Base-by-base conservation (phyloP, 1,140 invertebrate species). In the Battus philenor region DNA sequence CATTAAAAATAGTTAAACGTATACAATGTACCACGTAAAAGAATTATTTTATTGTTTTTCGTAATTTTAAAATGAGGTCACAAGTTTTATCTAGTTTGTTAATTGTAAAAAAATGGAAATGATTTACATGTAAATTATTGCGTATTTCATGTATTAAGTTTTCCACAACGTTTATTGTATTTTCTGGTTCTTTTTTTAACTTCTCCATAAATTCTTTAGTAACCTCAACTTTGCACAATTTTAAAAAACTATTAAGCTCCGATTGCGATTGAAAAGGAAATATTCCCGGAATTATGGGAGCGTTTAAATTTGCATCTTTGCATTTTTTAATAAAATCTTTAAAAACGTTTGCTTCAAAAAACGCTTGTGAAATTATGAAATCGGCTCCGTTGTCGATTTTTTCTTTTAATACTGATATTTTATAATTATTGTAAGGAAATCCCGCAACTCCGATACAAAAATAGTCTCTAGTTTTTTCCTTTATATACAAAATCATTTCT, bases 371-470 rank as follows among this genome's bases (percentile, higher is more conserved):
- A 8, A 87, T 46, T 18, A 87, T 70, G 38, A 86, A 87, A 44
- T 87, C 61, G 1, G 72, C 83, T 22, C 82, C 81, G 38, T 38
- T 53, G 1, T 70, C 56, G 4, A 82, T 49, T 62, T 87, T 86
- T 44, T 72, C 54, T 55, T 79, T 79, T 1, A 84, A 44, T 27
- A 53, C 30, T 15, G 45, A 10, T 11, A 82, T 38, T 54, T 68
- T 78, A 10, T 69, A 56, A 2, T 71, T 60, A 17, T 60, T 38
- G 2, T 61, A 63, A n/a, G 69, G 70, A 46, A 68, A 75, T 10
- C 70, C 80, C 29, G 76, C 70, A n/a, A 85, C 65, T 24, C 81
- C 80, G 36, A 86, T 80, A 45, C 71, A 80, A 48, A 87, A 87
- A 48, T 78, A 83, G 32, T 75, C 45, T 24, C 58, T 65, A 12